phyloP scores from a whole-genome alignment of 2,113 vertebrate species.

The Tylochromis polylepis region DNA sequence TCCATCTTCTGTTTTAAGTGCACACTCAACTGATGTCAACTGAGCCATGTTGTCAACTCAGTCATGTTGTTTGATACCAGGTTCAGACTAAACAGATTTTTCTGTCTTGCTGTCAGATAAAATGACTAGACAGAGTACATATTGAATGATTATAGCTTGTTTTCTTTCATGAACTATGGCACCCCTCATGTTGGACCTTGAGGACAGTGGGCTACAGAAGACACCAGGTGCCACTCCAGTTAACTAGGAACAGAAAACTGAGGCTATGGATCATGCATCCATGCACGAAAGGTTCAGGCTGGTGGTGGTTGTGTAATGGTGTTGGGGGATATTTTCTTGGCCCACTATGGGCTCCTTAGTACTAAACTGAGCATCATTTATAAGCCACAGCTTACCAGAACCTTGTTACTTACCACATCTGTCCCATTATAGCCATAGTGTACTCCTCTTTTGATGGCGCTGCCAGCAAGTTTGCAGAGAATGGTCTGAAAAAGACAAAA shows the following conservation, averaged over 20 bases:
- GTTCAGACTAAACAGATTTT: neutral
- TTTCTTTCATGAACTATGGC: neutral
- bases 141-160: neutral
- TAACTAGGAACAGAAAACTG: neutral
- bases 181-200: neutral
- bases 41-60: neutral
- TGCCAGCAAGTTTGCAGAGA: too few relatives aligned
- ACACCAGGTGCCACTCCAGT: neutral
- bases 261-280: neutral
- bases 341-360: neutral
- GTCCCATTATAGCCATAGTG: too few relatives aligned
- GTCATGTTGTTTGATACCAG: neutral
- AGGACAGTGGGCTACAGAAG: neutral
- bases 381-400: too few relatives aligned
- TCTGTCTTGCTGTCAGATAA: neutral
- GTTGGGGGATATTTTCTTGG: neutral
- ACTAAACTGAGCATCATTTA: too few relatives aligned
- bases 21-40: neutral
- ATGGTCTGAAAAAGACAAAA: too few relatives aligned
- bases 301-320: neutral
- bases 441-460: too few relatives aligned
- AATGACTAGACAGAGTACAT: neutral
- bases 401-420: too few relatives aligned
- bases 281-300: neutral
- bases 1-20: neutral